phyloP scores from a whole-genome alignment of 1,140 invertebrate genomes.

The Drepana arcuata region DNA sequence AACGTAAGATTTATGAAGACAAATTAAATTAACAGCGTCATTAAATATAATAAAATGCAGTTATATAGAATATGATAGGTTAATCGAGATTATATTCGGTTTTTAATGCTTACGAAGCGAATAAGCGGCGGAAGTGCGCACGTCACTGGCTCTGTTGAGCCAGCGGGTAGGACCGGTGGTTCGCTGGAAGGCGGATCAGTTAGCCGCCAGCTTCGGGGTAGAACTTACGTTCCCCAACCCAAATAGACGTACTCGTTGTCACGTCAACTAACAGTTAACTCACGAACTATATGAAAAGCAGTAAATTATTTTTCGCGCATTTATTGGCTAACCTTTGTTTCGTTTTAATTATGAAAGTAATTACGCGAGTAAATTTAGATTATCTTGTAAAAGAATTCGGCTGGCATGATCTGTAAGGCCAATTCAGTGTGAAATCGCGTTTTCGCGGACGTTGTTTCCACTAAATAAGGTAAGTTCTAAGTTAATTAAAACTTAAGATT shows the following conservation, averaged over 20 bases:
- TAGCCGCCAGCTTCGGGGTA: constrained; percentile 5
- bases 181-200: constrained; percentile 10
- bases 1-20: no score
- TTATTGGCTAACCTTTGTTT: no score
- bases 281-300: neutral
- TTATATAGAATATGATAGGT: no score
- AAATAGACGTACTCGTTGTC: neutral
- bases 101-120: no score
- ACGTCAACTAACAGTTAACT: no score
- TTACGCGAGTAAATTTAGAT: constrained; percentile 11
- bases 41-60: no score
- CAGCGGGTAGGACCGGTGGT: neutral
- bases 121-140: constrained; percentile 20
- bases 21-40: no score
- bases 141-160: constrained; percentile 13
- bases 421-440: constrained; percentile 10
- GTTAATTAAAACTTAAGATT: constrained; percentile 15
- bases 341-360: constrained; percentile 5
- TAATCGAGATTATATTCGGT: no score
- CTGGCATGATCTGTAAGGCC: constrained; percentile 15
- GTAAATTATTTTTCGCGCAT: neutral
- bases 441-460: constrained; percentile 8
- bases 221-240: constrained; percentile 2
- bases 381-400: constrained; percentile 9
- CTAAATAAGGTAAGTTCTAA: constrained; percentile 18